Percentiles rank a stretch among this genome's conserved stretches.
Evolutionary conservation across 2,888 invertebrate genomes (phyloP).

Genomic region (Muscina levida): DNA sequence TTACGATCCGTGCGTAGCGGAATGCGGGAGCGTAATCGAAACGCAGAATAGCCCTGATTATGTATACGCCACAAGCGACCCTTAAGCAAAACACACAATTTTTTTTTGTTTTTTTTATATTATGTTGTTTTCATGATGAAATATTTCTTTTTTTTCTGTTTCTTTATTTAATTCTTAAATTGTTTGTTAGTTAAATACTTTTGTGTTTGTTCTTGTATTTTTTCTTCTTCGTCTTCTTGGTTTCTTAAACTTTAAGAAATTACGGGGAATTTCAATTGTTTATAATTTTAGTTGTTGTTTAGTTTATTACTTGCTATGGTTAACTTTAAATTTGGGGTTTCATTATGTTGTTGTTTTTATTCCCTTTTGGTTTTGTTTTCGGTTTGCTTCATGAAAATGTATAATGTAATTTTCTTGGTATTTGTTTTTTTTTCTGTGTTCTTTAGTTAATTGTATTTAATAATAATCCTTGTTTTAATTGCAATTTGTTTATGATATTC

Average conservation of each 20-base stretch:
- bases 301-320: constrained; percentile 11
- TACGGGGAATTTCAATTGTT: constrained; percentile 40
- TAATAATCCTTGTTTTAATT: constrained; percentile 47
- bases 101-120: not conserved
- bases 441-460: constrained; percentile 19
- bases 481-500: constrained; percentile 45
- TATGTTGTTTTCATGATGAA: constrained; percentile 13
- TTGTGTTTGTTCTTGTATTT: constrained; percentile 35
- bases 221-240: constrained; percentile 24
- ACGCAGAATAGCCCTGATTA: no score
- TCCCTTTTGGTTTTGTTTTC: constrained; percentile 41
- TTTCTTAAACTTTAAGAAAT: constrained; percentile 20
- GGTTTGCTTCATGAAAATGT: not conserved
- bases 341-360: constrained; percentile 11
- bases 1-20: no score
- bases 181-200: constrained; percentile 38
- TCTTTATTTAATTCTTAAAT: constrained; percentile 39
- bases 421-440: not conserved
- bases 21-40: no score
- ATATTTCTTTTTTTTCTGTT: not conserved
- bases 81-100: not conserved
- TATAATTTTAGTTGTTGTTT: constrained; percentile 27
- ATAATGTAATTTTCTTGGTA: not conserved
- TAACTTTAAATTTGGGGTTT: constrained; percentile 30
- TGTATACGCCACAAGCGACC: not conserved